Evolutionary conservation across 1,140 invertebrate genomes (phyloP), one percentile per base, ranked within the genome.

Genomic region (Danaus plexippus): DNA sequence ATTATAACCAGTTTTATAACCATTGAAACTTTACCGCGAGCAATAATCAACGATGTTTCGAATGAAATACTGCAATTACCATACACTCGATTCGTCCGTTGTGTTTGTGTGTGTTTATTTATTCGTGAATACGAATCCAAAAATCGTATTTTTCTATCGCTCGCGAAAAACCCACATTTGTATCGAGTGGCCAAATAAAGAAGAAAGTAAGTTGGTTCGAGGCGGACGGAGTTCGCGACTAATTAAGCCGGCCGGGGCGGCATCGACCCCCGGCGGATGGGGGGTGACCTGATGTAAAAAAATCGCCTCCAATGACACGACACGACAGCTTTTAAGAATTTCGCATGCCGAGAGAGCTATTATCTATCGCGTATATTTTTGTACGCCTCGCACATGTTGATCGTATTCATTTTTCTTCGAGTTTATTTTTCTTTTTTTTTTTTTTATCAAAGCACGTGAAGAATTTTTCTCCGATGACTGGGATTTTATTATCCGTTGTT

Each of bases 181-280:
- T 83, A 82, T 75, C 79, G 77, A 85, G 77, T 80, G 75, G 69
- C 73, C 75, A 85, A 85, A 85, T 83, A 83, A 85, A 83, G 82
- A 83, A 82, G 79, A 79, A 80, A 85, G 78, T 81, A 81, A 80
- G 80, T 82, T 80, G 73, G 80, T 83, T 78, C 77, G 77, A 73
- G 76, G 75, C 72, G 80, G 74, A 77, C 78, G 75, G 75, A 69
- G 80, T 72, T 82, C 78, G 80, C 81, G 81, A 85, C 80, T 85
- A 85, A 85, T 83, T 85, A 85, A 80, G 74, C 80, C 59, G 61
- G 52, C 48, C 55, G 59, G 69, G 73, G 66, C 54, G 58, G 57
- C 56, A 59, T 59, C 61, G 67, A 50, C 61, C 69, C 63, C 64
- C 67, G 44, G 51, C 50, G 13, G 54, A 44, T 13, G 45, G 52